These are phyloP conservation scores for Sebastolobus alascanus DNA, from an alignment of 2,797 vertebrate genomes.

Conservation along the genomic window DNA sequence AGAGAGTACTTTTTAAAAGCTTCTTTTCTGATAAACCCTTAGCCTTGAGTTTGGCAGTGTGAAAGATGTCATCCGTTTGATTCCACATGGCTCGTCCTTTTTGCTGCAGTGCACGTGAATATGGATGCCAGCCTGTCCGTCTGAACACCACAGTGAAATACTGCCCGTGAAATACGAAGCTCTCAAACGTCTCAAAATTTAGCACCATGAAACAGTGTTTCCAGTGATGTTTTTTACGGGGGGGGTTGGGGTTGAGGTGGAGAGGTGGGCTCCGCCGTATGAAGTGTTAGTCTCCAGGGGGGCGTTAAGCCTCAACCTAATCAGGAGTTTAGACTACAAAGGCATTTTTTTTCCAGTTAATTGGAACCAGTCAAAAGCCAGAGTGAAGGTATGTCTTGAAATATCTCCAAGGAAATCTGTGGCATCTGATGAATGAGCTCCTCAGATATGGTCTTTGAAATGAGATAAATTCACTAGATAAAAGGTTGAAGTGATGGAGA, in stretches of 20 bases:
- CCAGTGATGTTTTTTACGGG: constrained; percentile 62
- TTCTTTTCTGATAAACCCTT: neutral
- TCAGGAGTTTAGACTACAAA: constrained; percentile 64
- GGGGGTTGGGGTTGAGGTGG: neutral
- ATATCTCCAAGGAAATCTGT: constrained; percentile 33
- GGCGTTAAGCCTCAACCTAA: constrained; percentile 47
- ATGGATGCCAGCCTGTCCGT: constrained; percentile 15
- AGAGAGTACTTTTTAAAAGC: neutral
- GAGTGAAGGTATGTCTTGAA: neutral
- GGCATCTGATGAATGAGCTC: constrained; percentile 26
- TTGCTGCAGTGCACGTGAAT: constrained; percentile 22
- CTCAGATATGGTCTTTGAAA: constrained; percentile 19
- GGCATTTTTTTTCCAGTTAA: constrained; percentile 57
- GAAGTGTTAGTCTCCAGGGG: constrained; percentile 49
- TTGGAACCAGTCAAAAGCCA: constrained; percentile 50
- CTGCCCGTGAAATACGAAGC: constrained; percentile 53
- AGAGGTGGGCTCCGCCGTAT: constrained; percentile 11
- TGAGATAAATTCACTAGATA: neutral
- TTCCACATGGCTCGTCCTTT: neutral
- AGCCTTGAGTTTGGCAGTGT: neutral
- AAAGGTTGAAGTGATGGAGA: neutral
- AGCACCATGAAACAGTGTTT: constrained; percentile 50
- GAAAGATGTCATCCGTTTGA: neutral
- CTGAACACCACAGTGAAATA: constrained; percentile 51
- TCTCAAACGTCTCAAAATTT: constrained; percentile 55